Evolutionary conservation across 1,140 invertebrate species (phyloP).

Genomic region (Seison nebaliae): DNA sequence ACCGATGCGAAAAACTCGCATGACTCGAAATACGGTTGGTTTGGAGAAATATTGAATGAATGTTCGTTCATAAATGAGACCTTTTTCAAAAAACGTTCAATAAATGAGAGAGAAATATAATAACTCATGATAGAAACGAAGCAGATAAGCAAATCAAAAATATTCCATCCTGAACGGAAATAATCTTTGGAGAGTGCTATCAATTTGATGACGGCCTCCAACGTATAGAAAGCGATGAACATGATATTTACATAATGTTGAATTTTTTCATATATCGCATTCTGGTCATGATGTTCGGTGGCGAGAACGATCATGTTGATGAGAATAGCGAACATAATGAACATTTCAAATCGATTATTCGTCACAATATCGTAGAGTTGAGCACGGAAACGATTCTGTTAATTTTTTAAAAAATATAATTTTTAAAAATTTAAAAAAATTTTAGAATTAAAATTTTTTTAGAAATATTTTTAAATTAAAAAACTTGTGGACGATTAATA

Average conservation of each 20-base stretch:
- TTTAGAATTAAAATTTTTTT: slow-evolving; percentile 13
- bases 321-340: slow-evolving; percentile 93
- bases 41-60: slow-evolving; percentile 76
- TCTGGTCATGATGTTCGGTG: slow-evolving; percentile 71
- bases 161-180: slow-evolving; percentile 95
- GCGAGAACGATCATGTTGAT: slow-evolving; percentile 97
- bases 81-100: slow-evolving; percentile 32
- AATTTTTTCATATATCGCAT: slow-evolving; percentile 44
- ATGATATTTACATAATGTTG: slow-evolving; percentile 72
- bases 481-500: slow-evolving; percentile 72
- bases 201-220: slow-evolving; percentile 84
- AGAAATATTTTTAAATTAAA: background rate
- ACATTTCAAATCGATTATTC: slow-evolving; percentile 95
- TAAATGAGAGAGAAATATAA: slow-evolving; percentile 1
- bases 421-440: slow-evolving; percentile 5
- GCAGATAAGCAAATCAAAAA: slow-evolving; percentile 94
- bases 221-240: slow-evolving; percentile 90
- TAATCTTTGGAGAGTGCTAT: slow-evolving; percentile 84
- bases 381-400: slow-evolving; percentile 70
- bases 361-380: slow-evolving; percentile 86
- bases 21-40: slow-evolving; percentile 75
- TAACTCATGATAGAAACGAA: slow-evolving; percentile 57
- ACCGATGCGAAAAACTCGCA: slow-evolving; percentile 84
- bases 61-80: slow-evolving; percentile 71
- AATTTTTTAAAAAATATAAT: slow-evolving; percentile 17